Base-by-base conservation (phyloP, 2,888 invertebrate genomes). In the Seira sanloemensis region DNA sequence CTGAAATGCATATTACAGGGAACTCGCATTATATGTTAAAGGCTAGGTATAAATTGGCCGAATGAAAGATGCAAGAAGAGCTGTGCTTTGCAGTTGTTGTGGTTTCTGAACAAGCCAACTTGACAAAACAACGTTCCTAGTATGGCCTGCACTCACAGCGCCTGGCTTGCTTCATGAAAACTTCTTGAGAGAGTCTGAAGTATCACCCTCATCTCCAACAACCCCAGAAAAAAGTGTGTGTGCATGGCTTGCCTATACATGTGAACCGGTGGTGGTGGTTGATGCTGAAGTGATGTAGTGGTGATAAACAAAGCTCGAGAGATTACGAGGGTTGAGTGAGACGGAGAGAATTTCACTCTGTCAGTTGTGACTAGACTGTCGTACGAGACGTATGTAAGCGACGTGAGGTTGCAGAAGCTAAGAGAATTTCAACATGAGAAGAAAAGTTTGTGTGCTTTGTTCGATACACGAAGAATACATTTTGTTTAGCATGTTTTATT, bases 1-100 rank as follows among this genome's bases (percentile, higher is more conserved):
- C n/a, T n/a, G n/a, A 58, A 58, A 62, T 9, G 19, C 21, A 62
- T 62, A 69, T 26, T 84, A 76, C 84, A 71, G 79, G 79, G 76
- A 84, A 76, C 85, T 77, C 67, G 85, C 73, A 77, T 25, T 76
- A 68, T 85, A 85, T 85, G 85, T 85, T 85, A 85, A 85, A 85
- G 85, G 85, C 77, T 85, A 62, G 62, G 62, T 75, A 77, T 73
- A 54, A 83, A 83, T 78, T 74, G 83, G 83, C 83, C 83, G 83
- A 78, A 84, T 75, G 78, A 71, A 37, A 26, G 62, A 62, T 19
- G 2, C 62, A 4, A 12, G 58, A 4, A n/a, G n/a, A 62, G 12
- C 37, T n/a, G 66, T 79, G 25, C 19, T 50, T n/a, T 73, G 71
- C 24, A 58, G 66, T 71, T 78, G 72, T 23, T 78, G 62, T 66